phyloP scores from a whole-genome alignment of 1,140 invertebrate species.

The Manduca sexta region DNA sequence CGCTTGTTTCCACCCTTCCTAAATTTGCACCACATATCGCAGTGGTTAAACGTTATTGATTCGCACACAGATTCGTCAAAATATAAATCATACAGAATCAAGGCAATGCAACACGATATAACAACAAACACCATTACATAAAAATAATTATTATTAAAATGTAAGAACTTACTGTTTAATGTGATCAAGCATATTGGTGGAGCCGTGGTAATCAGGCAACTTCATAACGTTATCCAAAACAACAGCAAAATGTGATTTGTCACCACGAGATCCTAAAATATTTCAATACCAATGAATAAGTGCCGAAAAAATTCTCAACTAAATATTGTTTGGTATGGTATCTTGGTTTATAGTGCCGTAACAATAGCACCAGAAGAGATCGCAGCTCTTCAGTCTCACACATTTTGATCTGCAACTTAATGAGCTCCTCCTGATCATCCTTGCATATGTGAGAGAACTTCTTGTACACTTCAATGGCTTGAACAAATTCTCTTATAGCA shows the following conservation, averaged over 20 bases:
- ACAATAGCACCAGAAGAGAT: slow-evolving; percentile 80
- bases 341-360: slow-evolving; percentile 80
- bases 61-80: too few species aligned
- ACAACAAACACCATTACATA: too few species aligned
- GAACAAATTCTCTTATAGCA: slow-evolving; percentile 82
- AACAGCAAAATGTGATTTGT: slow-evolving; percentile 84
- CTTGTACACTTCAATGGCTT: slow-evolving; percentile 80
- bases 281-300: too few species aligned
- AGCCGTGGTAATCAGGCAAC: slow-evolving; percentile 58
- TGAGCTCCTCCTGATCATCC: slow-evolving; percentile 74
- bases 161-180: slow-evolving; percentile 78
- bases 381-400: slow-evolving; percentile 78
- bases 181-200: slow-evolving; percentile 77
- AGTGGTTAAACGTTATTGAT: too few species aligned
- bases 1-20: too few species aligned
- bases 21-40: too few species aligned
- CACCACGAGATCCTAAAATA: slow-evolving; percentile 78
- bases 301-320: too few species aligned
- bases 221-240: slow-evolving; percentile 78
- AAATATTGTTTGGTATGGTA: slow-evolving; percentile 82
- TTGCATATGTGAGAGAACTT: slow-evolving; percentile 75
- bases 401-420: slow-evolving; percentile 76
- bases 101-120: too few species aligned
- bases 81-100: too few species aligned
- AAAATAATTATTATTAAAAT: too few species aligned